These are phyloP conservation scores for Trigoniulus corallinus DNA, from an alignment of 1,140 invertebrate genomes.

Conservation along the genomic window DNA sequence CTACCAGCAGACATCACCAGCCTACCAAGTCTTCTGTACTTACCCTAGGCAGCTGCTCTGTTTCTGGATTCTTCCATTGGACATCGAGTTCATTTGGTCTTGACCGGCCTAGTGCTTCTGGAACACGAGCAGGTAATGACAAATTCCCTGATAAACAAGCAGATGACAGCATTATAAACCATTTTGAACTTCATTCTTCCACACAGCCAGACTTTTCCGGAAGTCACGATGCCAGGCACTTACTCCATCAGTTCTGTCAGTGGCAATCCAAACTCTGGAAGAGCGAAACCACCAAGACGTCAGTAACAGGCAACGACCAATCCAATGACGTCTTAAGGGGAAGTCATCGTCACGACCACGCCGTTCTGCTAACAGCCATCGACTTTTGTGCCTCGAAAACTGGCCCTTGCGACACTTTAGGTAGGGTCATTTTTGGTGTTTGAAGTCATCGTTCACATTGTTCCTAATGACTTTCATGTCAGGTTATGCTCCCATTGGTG, in stretches of 20 bases:
- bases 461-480: background rate
- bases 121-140: background rate
- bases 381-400: conserved; percentile 13
- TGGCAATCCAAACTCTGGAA: conserved; percentile 12
- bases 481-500: conserved; percentile 14
- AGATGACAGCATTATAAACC: too few relatives aligned
- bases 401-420: conserved; percentile 13
- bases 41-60: background rate
- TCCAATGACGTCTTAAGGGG: too few relatives aligned
- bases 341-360: conserved; percentile 12
- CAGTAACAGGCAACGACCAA: too few relatives aligned
- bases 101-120: background rate
- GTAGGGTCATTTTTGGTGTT: too few relatives aligned
- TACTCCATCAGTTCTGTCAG: conserved; percentile 11
- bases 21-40: too few relatives aligned
- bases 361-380: conserved; percentile 10
- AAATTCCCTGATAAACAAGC: too few relatives aligned
- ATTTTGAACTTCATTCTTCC: too few relatives aligned
- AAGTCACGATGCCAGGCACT: conserved; percentile 13
- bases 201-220: conserved; percentile 21
- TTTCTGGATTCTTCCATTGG: background rate
- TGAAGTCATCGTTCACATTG: too few relatives aligned
- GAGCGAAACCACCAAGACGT: too few relatives aligned
- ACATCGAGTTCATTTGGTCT: background rate
- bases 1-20: too few relatives aligned